Evolutionary conservation across 1,140 invertebrate species (phyloP), one percentile per base, ranked within the genome.

Genomic region (Heliconius hermathena): DNA sequence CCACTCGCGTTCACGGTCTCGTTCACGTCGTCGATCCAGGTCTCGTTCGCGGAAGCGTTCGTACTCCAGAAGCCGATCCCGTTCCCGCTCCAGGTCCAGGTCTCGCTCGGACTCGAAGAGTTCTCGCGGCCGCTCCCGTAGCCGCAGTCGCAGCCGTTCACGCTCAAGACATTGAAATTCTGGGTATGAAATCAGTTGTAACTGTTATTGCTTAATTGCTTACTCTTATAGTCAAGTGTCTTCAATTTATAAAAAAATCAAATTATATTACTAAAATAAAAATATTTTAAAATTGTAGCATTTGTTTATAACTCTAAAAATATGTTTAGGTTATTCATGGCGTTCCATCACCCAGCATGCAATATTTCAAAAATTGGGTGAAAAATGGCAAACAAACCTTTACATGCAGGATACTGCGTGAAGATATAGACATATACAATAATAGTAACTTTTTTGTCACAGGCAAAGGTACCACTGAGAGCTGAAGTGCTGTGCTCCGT

Each of bases 41-140:
- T 94, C 93, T 76, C 88, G 93, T 9, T 94, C 92, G 60, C 88
- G 89, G 78, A 84, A 87, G 57, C 88, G 91, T 80, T 92, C 91
- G 6, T 91, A 92, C 81, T 89, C 90, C 8, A 88, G 92, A 41
- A 91, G 90, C 22, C 90, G 93, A 73, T 93, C 92, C 66, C 89
- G 93, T 26, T 94, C 93, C 1, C 87, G 93, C 73, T 93, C 84
- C 29, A 73, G 77, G 46, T 82, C 81, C 22, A 77, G 81, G 11
- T 80, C 89, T 22, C 90, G 93, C 83, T 94, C 93, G 0, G 93
- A 94, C 88, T 95, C 93, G 36, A 95, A 95, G 90, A 95, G 94
- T 86, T 94, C 93, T 8, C 89, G 93, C 20, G 93, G 93, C 3
- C 89, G 92, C 73, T 89, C 94, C 38, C 93, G 93, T 82, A 92